Percentiles rank a stretch among this genome's conserved stretches.
Evolutionary conservation across 2,888 invertebrate species (phyloP).

Genomic region (Stenolophus ochropezus): DNA sequence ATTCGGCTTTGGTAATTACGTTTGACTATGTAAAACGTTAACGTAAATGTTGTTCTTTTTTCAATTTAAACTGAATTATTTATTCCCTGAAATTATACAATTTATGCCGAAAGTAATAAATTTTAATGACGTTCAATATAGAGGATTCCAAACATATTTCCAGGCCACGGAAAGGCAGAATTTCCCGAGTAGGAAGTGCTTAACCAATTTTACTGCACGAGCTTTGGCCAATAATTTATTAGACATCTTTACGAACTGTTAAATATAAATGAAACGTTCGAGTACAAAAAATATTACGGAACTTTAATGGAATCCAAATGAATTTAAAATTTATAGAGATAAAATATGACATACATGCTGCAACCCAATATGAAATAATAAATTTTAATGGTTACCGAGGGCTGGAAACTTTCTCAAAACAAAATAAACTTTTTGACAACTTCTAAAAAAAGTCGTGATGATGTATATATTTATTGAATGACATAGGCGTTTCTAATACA

Average conservation of each 20-base stretch:
- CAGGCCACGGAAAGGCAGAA: not conserved
- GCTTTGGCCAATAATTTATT: slow-evolving; percentile 34
- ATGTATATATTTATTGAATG: slow-evolving; percentile 27
- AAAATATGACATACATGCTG: not conserved
- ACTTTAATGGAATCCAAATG: not conserved
- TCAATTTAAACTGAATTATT: not conserved
- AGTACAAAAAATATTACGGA: not conserved
- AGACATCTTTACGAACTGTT: not conserved
- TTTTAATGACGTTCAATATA: slow-evolving; percentile 20
- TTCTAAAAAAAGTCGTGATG: not conserved
- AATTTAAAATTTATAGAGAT: not conserved
- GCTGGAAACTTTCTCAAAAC: not conserved
- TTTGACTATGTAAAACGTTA: too few relatives aligned
- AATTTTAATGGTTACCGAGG: not conserved
- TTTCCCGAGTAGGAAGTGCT: not conserved
- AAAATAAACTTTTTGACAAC: slow-evolving; percentile 18
- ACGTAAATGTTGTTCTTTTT: not conserved
- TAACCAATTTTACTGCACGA: not conserved
- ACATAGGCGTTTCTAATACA: not conserved
- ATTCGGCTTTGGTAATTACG: too few relatives aligned
- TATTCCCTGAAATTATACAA: not conserved
- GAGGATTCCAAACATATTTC: slow-evolving; percentile 31
- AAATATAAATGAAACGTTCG: slow-evolving; percentile 5
- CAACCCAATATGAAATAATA: not conserved
- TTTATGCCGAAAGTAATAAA: slow-evolving; percentile 29